Conservation (phyloP, 2,797 vertebrate species). For the Pseudochaenichthys georgianus region DNA sequence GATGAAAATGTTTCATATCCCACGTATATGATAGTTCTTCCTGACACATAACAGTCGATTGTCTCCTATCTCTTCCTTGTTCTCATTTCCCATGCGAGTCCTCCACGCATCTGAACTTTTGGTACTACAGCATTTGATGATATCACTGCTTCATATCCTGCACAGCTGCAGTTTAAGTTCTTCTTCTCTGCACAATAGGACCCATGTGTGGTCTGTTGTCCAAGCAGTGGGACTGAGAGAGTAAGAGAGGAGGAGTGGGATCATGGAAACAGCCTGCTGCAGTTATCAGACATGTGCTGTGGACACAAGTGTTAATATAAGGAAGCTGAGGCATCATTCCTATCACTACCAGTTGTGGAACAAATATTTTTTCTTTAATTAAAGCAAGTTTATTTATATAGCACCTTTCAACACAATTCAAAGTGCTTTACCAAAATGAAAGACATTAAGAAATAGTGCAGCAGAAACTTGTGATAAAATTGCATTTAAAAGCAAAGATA, state of each 20-base stretch:
- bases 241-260: conserved; percentile 35
- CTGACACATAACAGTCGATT: background rate
- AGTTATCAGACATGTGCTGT: conserved; percentile 21
- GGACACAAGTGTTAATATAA: conserved; percentile 22
- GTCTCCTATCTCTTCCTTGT: background rate
- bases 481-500: no score
- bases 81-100: conserved; percentile 24
- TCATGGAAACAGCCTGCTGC: conserved; percentile 23
- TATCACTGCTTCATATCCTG: conserved; percentile 68
- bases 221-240: conserved; percentile 39
- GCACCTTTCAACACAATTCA: no score
- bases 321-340: no score
- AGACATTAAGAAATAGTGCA: no score
- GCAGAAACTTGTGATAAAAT: no score
- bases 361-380: no score
- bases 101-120: conserved; percentile 21
- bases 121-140: conserved; percentile 46
- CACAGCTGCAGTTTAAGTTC: conserved; percentile 67
- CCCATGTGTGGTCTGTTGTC: conserved; percentile 66
- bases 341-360: background rate
- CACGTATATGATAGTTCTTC: background rate
- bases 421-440: no score
- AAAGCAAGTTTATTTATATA: no score
- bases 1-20: background rate
- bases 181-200: conserved; percentile 57